Percentiles rank a stretch among this genome's conserved stretches.
These are phyloP conservation scores for Aptenodytes patagonicus DNA, from an alignment of 2,113 vertebrate genomes.

Conservation along the genomic window DNA sequence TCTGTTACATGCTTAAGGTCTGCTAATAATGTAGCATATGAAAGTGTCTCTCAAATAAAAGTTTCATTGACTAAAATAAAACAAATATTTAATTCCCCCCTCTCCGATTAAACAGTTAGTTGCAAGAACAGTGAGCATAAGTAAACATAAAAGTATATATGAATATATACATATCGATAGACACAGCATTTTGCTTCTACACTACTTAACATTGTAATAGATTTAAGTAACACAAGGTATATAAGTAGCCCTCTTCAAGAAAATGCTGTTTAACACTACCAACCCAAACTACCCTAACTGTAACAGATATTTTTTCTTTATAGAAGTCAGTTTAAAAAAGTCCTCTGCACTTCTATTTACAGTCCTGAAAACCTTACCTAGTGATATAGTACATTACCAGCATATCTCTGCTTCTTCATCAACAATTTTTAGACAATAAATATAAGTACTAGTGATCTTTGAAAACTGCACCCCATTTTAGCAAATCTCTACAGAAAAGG, in stretches of 20 bases:
- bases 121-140: neutral
- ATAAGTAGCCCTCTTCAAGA: neutral
- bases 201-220: neutral
- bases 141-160: too few species aligned
- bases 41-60: neutral
- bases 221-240: neutral
- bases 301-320: neutral
- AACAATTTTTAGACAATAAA: constrained; percentile 12
- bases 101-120: neutral
- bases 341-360: neutral
- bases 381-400: neutral
- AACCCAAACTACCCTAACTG: neutral
- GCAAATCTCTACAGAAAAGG: neutral
- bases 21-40: neutral
- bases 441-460: neutral
- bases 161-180: neutral
- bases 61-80: neutral
- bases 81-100: neutral
- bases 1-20: neutral
- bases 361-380: neutral
- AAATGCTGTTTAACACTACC: neutral
- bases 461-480: constrained; percentile 8
- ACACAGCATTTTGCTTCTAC: neutral
- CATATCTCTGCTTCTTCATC: neutral
- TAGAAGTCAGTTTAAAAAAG: neutral